A percentile compares a stretch with the other conserved stretches of the same genome.
Evolutionary conservation across 2,113 vertebrate genomes (phyloP).

Genomic region (Sisor rabdophorus): DNA sequence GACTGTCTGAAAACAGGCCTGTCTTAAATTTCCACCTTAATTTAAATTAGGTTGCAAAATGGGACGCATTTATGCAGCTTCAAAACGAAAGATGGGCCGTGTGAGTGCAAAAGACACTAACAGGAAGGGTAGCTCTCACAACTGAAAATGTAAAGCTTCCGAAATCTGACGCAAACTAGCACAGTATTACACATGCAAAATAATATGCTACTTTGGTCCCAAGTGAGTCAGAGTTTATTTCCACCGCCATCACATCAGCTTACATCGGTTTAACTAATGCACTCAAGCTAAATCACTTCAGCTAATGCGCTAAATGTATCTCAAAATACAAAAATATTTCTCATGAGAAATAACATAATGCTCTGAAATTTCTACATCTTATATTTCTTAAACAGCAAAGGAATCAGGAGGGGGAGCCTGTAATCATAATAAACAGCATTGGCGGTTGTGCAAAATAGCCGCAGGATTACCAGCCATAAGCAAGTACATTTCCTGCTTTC

Average conservation of each 20-base stretch:
- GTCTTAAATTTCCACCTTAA: conserved; percentile 61
- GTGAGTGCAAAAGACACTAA: background rate
- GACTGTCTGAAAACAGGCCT: conserved; percentile 38
- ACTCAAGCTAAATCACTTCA: background rate
- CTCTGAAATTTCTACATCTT: too few relatives aligned
- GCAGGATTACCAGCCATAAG: background rate
- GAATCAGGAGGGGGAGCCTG: background rate
- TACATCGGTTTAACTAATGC: background rate
- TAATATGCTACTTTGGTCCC: background rate
- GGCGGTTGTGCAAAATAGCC: background rate
- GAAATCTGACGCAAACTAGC: conserved; percentile 13
- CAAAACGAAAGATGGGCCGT: conserved; percentile 53
- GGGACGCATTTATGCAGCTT: conserved; percentile 59
- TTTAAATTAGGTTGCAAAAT: conserved; percentile 58
- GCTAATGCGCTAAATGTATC: background rate
- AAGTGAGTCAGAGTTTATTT: background rate
- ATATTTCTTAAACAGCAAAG: background rate
- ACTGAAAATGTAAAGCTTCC: conserved; percentile 6
- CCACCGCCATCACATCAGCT: background rate
- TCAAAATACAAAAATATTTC: background rate
- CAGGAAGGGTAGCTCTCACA: conserved; percentile 3
- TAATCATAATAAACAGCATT: background rate
- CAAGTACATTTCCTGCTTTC: background rate
- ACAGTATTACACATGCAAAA: background rate
- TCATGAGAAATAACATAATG: too few relatives aligned